These are phyloP conservation scores for Heliconius cydno DNA, from an alignment of 2,888 invertebrate species.

Conservation along the genomic window DNA sequence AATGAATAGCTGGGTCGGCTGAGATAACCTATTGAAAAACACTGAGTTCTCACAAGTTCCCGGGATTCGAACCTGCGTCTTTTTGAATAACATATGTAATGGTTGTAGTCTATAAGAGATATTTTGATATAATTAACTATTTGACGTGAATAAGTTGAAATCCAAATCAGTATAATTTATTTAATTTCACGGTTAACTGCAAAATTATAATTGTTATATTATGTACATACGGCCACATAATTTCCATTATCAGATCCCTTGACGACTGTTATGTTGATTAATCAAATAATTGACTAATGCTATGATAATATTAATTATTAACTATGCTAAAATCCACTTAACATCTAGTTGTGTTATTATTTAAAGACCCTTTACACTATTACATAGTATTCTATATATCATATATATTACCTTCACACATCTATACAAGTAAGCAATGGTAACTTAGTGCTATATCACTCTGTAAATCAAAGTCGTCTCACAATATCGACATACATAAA, in stretches of 20 bases:
- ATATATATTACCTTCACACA: not conserved
- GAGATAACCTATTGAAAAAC: no score
- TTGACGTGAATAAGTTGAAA: not conserved
- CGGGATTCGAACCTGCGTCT: no score
- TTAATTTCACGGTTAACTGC: not conserved
- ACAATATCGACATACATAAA: not conserved
- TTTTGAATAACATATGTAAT: no score
- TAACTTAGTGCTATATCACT: not conserved
- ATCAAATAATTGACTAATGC: conserved; percentile 48
- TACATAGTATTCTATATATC: not conserved
- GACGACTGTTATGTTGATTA: conserved; percentile 46
- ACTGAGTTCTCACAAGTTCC: no score
- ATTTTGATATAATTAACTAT: not conserved
- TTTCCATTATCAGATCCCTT: conserved; percentile 42
- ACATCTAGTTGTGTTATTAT: not conserved
- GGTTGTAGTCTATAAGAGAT: no score
- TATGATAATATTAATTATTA: conserved; percentile 48
- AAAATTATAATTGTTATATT: conserved; percentile 6
- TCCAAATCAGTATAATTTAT: not conserved
- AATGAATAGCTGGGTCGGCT: no score
- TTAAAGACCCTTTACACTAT: not conserved
- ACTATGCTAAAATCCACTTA: conserved; percentile 15
- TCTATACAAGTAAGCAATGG: not conserved
- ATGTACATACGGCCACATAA: conserved; percentile 28
- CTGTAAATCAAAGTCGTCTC: not conserved